These are phyloP conservation scores for Myotis daubentonii DNA, from an alignment of 2,797 vertebrate genomes.

Conservation along the genomic window DNA sequence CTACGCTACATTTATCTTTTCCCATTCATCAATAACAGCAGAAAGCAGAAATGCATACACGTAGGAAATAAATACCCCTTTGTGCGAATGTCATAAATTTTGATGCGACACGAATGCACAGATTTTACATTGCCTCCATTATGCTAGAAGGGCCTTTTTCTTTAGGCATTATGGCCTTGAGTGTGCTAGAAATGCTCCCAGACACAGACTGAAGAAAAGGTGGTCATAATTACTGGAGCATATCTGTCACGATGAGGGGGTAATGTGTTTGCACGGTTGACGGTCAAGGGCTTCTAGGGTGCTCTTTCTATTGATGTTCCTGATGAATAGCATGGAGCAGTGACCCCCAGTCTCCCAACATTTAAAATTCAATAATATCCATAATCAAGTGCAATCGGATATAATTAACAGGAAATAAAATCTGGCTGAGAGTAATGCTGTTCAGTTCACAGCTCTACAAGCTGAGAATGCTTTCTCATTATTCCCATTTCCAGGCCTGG, in stretches of 20 bases:
- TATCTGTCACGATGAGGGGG: constrained; percentile 21
- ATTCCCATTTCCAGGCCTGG: background rate
- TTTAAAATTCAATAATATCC: constrained; percentile 44
- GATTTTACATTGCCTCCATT: constrained; percentile 35
- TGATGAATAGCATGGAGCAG: constrained; percentile 54
- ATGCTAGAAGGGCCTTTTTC: constrained; percentile 39
- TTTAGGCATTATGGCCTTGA: background rate
- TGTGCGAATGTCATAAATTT: constrained; percentile 36
- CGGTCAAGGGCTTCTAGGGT: background rate
- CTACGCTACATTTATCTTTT: constrained; percentile 27
- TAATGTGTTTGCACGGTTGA: constrained; percentile 53
- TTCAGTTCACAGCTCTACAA: constrained; percentile 56
- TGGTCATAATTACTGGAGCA: constrained; percentile 56
- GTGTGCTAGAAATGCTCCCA: constrained; percentile 47
- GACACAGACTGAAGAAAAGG: constrained; percentile 41
- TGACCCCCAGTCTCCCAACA: background rate
- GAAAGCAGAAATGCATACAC: background rate
- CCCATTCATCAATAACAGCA: constrained; percentile 42
- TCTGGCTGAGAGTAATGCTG: background rate
- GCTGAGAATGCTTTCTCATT: background rate
- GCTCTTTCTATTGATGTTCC: constrained; percentile 6
- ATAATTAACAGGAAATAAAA: constrained; percentile 58
- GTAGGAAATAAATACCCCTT: background rate
- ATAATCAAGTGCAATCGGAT: constrained; percentile 56
- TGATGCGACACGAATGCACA: background rate